Evolutionary conservation across 2,888 invertebrate species (phyloP).

Genomic region (Ellobium chinense): DNA sequence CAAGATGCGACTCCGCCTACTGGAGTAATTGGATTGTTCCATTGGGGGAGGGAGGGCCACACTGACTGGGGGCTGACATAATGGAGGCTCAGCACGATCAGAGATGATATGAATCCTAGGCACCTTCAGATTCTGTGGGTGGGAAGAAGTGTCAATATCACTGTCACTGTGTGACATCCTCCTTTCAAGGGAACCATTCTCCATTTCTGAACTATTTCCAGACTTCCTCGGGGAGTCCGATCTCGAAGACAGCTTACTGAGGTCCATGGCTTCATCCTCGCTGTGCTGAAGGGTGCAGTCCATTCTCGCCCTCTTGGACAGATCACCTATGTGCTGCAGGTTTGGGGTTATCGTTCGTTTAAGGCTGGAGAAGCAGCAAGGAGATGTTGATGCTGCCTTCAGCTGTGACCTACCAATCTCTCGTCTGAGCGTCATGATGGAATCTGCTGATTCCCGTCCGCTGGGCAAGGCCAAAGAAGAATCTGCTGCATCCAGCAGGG

Average conservation of each 20-base stretch:
- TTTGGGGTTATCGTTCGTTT: background rate
- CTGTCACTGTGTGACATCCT: constrained; percentile 48
- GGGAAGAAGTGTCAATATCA: constrained; percentile 42
- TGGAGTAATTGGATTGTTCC: constrained; percentile 70
- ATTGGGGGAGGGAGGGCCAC: constrained; percentile 60
- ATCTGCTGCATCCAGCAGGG: background rate
- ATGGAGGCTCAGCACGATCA: constrained; percentile 56
- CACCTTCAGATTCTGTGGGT: constrained; percentile 49
- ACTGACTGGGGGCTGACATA: constrained; percentile 54
- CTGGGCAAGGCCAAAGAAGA: background rate
- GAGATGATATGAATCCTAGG: constrained; percentile 72
- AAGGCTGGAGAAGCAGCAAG: background rate
- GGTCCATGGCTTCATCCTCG: constrained; percentile 69
- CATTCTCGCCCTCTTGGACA: constrained; percentile 55
- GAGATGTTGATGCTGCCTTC: background rate
- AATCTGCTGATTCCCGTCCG: constrained; percentile 43
- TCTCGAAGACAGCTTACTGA: constrained; percentile 56
- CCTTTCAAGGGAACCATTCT: constrained; percentile 23
- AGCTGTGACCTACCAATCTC: constrained; percentile 33
- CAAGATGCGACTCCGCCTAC: constrained; percentile 72
- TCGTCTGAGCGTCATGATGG: constrained; percentile 45
- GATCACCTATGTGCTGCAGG: constrained; percentile 53
- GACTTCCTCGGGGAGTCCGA: constrained; percentile 26
- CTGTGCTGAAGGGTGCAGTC: constrained; percentile 50
- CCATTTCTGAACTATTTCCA: constrained; percentile 27